Base-by-base conservation (phyloP, 2,888 invertebrate species). In the Acanthoscelides obtectus region DNA sequence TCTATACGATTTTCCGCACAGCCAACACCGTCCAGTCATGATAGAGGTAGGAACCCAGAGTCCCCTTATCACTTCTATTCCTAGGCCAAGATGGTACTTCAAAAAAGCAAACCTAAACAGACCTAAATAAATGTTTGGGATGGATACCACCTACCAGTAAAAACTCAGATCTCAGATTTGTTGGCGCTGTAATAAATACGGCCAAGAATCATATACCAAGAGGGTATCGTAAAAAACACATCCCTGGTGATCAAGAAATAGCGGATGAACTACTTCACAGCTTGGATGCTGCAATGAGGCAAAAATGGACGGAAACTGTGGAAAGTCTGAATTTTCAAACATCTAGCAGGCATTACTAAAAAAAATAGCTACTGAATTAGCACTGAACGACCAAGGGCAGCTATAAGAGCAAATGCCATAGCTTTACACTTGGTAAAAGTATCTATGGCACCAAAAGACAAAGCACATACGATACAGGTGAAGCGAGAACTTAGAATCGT, bases 11-110 rank as follows among this genome's bases (percentile, higher is more conserved):
- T 76, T 73, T 66, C 73, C 75, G 2, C 69, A 74, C 63, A 76
- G 73, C 74, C 75, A 76, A 25, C 76, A 76, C 25, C 70, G 75
- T 19, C 74, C 76, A 68, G 70, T 74, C 20, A 63, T 74, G 20
- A 45, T 69, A 21, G 71, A 75, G 25, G 25, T 64, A 17, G 76
- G 72, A 22, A 72, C 20, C 12, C 73, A 74, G 70, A 72, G 71
- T 64, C 69, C 73, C 5, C 20, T 74, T 17, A 45, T 71, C 12
- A 69, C 66, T 4, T 72, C 74, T 67, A 69, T 70, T 17, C 69
- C 68, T 20, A 63, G 72, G 6, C 73, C 74, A 19, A 68, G 74
- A 22, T 74, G 74, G 72, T 73, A 76, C 64, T 73, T 75, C 25
- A 22, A 67, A 22, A 73, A 73, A 64, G 75, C 74, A 17, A 67